Conservation (phyloP, 2,113 vertebrate genomes). For the Pongo pygmaeus region DNA sequence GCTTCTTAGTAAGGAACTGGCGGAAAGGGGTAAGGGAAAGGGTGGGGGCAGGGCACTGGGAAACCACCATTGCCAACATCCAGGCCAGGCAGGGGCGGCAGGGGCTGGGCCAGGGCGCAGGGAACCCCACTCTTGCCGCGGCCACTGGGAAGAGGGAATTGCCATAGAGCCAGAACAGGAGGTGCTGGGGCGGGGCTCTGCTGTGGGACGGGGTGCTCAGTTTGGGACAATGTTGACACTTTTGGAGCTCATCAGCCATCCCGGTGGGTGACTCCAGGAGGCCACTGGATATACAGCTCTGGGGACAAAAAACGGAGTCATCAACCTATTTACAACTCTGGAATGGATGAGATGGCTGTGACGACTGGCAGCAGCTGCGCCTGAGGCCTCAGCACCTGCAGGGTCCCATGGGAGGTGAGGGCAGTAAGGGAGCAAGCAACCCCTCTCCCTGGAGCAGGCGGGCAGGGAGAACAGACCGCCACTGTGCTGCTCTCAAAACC, state of each 20-base stretch:
- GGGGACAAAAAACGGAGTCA: neutral
- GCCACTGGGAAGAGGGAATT: neutral
- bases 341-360: neutral
- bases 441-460: too few species aligned
- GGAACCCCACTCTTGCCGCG: neutral
- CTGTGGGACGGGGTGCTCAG: neutral
- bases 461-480: neutral
- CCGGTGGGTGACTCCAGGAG: too few species aligned
- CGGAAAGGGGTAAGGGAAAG: too few species aligned
- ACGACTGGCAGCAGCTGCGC: neutral
- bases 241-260: too few species aligned
- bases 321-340: neutral
- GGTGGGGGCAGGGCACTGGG: too few species aligned
- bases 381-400: neutral
- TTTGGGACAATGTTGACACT: neutral
- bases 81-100: neutral
- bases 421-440: neutral
- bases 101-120: neutral
- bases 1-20: neutral
- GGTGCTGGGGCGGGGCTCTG: too few species aligned
- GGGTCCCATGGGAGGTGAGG: neutral
- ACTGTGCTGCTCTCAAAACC: neutral
- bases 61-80: neutral
- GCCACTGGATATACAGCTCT: neutral
- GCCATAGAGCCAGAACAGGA: rapidly evolving